These are phyloP conservation scores for Leptatherina wallacei DNA, from an alignment of 2,797 vertebrate species.

Conservation along the genomic window DNA sequence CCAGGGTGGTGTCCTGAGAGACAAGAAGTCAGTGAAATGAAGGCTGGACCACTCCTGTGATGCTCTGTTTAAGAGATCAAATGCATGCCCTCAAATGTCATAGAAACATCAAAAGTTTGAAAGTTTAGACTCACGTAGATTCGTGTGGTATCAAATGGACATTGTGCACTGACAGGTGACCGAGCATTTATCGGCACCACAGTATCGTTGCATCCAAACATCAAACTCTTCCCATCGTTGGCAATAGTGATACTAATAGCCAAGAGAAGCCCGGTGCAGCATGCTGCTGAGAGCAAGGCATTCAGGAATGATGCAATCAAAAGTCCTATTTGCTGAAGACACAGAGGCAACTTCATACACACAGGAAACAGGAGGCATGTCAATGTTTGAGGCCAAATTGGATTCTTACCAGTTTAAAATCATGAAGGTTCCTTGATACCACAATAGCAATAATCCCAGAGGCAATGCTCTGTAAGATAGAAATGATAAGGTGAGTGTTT, in stretches of 20 bases:
- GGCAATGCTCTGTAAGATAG: slow-evolving; percentile 86
- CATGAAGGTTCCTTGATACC: slow-evolving; percentile 87
- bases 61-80: neutral
- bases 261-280: slow-evolving; percentile 86
- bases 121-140: slow-evolving; percentile 88
- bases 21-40: slow-evolving; percentile 8
- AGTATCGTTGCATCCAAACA: slow-evolving; percentile 88
- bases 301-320: slow-evolving; percentile 85
- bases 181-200: slow-evolving; percentile 80
- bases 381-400: neutral
- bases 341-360: slow-evolving; percentile 17
- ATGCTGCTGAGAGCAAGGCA: slow-evolving; percentile 87
- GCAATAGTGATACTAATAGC: slow-evolving; percentile 87
- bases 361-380: neutral
- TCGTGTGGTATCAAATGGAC: slow-evolving; percentile 92
- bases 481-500: slow-evolving; percentile 51
- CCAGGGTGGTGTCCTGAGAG: slow-evolving; percentile 91
- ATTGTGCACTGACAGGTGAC: slow-evolving; percentile 81
- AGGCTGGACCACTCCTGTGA: slow-evolving; percentile 10
- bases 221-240: slow-evolving; percentile 81
- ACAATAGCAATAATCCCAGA: slow-evolving; percentile 91
- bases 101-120: neutral
- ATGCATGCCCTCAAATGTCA: neutral
- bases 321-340: slow-evolving; percentile 87
- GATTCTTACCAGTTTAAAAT: slow-evolving; percentile 83